A percentile compares a stretch with the other conserved stretches of the same genome.
phyloP scores from a whole-genome alignment of 1,140 invertebrate species.

The Tetramorium simillimum region DNA sequence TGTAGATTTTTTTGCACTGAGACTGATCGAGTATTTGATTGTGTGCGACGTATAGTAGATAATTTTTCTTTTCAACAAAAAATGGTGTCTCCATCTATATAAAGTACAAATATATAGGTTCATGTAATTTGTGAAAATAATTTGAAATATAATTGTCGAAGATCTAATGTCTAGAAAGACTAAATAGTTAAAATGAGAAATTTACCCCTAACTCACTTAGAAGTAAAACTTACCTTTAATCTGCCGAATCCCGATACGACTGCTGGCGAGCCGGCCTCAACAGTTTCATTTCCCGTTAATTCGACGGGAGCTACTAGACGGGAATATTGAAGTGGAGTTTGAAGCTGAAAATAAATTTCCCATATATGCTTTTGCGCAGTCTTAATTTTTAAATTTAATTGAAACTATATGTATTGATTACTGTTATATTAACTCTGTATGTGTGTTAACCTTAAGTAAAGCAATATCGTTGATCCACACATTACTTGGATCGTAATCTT shows the following conservation, averaged over 20 bases:
- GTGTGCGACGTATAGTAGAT: conserved; percentile 53
- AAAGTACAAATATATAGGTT: conserved; percentile 31
- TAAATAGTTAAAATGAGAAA: not conserved
- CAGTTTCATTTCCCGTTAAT: conserved; percentile 31
- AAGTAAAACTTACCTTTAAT: conserved; percentile 43
- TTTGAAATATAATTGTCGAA: not conserved
- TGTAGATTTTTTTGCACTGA: conserved; percentile 55
- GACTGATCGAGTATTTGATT: conserved; percentile 45
- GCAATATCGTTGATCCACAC: conserved; percentile 68
- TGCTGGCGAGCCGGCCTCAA: conserved; percentile 36
- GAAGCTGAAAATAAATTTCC: conserved; percentile 49
- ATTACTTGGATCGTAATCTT: conserved; percentile 51
- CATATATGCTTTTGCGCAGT: not conserved
- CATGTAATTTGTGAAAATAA: not conserved
- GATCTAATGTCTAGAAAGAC: not conserved
- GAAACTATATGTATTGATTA: not conserved
- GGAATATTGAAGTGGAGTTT: conserved; percentile 28
- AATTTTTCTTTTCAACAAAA: not conserved
- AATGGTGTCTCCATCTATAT: conserved; percentile 37
- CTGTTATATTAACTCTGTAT: not conserved
- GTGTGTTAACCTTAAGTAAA: conserved; percentile 59
- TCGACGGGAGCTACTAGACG: conserved; percentile 17
- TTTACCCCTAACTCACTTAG: conserved; percentile 61
- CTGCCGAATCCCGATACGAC: conserved; percentile 69
- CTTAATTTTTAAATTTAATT: not conserved